Evolutionary conservation across 2,797 vertebrate genomes (phyloP).

Genomic region (Echiichthys vipera): DNA sequence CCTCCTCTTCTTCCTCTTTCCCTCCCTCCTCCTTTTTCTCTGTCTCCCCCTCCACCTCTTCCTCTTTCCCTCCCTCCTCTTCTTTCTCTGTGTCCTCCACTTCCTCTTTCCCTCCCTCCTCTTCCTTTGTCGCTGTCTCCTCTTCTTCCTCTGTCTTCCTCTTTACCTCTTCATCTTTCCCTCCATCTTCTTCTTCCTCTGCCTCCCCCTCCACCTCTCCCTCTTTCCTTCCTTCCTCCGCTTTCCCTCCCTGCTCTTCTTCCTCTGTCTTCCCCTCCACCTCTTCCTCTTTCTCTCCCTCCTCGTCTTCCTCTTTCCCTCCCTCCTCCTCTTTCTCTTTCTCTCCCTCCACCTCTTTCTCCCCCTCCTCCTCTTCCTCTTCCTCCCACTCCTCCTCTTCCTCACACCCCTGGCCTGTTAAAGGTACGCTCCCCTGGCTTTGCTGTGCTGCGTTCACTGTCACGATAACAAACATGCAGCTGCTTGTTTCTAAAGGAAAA

Average conservation of each 20-base stretch:
- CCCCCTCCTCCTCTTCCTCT: conserved; percentile 46
- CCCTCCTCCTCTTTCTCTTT: conserved; percentile 58
- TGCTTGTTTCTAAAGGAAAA: neutral
- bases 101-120: conserved; percentile 67
- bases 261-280: conserved; percentile 71
- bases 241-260: conserved; percentile 64
- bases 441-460: conserved; percentile 13
- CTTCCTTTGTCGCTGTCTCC: conserved; percentile 70
- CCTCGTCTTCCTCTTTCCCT: conserved; percentile 75
- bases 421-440: conserved; percentile 77
- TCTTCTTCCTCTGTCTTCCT: conserved; percentile 51
- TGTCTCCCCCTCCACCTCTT: conserved; percentile 72
- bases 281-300: no score
- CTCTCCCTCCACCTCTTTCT: conserved; percentile 68
- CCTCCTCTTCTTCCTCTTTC: conserved; percentile 65
- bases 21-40: conserved; percentile 45
- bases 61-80: conserved; percentile 74
- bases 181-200: conserved; percentile 70
- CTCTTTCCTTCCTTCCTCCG: conserved; percentile 82
- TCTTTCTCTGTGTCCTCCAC: conserved; percentile 47
- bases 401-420: conserved; percentile 62
- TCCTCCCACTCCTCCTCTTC: conserved; percentile 73
- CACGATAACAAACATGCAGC: neutral
- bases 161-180: conserved; percentile 77
- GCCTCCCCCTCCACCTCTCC: conserved; percentile 64